Percentiles rank a stretch among this genome's conserved stretches.
Conservation (phyloP, 2,113 vertebrate genomes). For the Labeo catla region DNA sequence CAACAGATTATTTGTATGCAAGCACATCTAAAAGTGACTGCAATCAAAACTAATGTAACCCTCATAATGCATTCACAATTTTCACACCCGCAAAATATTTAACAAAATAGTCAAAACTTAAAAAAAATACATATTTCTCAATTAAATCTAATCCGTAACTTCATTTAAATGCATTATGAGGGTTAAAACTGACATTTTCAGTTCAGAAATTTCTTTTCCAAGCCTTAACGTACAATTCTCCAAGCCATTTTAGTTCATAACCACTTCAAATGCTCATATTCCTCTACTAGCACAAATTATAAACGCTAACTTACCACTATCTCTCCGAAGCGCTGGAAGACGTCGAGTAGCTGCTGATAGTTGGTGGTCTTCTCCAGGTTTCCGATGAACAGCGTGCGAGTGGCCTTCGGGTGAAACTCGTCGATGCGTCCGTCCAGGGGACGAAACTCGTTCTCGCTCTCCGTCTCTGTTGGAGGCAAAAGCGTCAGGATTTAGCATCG, state of each 20-base stretch:
- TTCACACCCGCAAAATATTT: too few species aligned
- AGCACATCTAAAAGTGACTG: too few species aligned
- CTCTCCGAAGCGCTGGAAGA: conserved; percentile 89
- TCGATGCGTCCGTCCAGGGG: conserved; percentile 89
- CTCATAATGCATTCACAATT: too few species aligned
- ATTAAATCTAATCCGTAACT: too few species aligned
- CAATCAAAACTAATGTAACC: too few species aligned
- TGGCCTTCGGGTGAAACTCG: conserved; percentile 91
- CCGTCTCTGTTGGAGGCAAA: conserved; percentile 78
- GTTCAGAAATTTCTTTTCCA: background rate
- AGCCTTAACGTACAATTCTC: too few species aligned
- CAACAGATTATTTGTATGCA: too few species aligned
- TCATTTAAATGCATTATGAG: too few species aligned
- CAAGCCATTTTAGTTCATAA: background rate
- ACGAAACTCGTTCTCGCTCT: conserved; percentile 90
- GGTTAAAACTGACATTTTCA: too few species aligned
- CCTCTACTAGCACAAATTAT: background rate
- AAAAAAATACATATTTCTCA: too few species aligned
- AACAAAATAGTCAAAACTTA: too few species aligned
- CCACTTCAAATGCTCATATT: background rate
- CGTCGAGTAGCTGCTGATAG: conserved; percentile 86
- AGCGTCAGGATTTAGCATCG: background rate
- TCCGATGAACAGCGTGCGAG: conserved; percentile 87
- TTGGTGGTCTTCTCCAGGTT: conserved; percentile 90
- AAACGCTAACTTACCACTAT: conserved; percentile 78